Evolutionary conservation across 2,888 invertebrate species (phyloP).

Genomic region (Coelopa pilipes): DNA sequence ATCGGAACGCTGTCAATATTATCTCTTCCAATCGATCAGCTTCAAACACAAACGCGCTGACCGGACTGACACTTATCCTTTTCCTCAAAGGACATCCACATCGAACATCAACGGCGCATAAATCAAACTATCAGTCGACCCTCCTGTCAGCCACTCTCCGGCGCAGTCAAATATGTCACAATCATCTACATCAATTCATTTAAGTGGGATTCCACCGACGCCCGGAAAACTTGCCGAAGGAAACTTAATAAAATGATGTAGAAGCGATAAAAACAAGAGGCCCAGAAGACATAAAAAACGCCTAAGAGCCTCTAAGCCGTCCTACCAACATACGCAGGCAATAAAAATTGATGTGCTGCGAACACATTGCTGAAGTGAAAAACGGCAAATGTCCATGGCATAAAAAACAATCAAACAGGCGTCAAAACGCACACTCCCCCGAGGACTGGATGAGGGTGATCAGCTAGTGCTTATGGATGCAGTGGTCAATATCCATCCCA

Average conservation of each 20-base stretch:
- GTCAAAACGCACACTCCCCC: conserved; percentile 7
- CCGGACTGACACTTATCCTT: conserved; percentile 55
- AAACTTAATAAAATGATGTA: conserved; percentile 57
- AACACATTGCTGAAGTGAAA: conserved; percentile 26
- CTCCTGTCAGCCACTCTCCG: conserved; percentile 43
- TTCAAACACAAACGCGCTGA: no score
- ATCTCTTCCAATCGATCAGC: no score
- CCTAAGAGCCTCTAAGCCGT: conserved; percentile 14
- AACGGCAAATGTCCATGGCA: conserved; percentile 18
- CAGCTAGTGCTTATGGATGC: conserved; percentile 4
- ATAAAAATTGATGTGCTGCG: conserved; percentile 32
- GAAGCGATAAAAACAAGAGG: conserved; percentile 35
- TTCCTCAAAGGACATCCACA: conserved; percentile 54
- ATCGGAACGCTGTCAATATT: conserved; percentile 2
- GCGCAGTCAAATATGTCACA: conserved; percentile 56
- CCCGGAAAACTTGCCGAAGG: conserved; percentile 45
- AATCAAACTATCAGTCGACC: conserved; percentile 47
- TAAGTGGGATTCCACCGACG: conserved; percentile 60
- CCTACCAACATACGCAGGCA: conserved; percentile 26
- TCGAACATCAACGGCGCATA: conserved; percentile 52
- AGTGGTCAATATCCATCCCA: conserved; percentile 32
- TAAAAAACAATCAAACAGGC: conserved; percentile 28
- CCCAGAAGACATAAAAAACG: conserved; percentile 32
- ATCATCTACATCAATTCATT: conserved; percentile 63
- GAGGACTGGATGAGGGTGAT: conserved; percentile 10